These are phyloP conservation scores for Chanos chanos DNA, from an alignment of 2,797 vertebrate species.

Conservation along the genomic window DNA sequence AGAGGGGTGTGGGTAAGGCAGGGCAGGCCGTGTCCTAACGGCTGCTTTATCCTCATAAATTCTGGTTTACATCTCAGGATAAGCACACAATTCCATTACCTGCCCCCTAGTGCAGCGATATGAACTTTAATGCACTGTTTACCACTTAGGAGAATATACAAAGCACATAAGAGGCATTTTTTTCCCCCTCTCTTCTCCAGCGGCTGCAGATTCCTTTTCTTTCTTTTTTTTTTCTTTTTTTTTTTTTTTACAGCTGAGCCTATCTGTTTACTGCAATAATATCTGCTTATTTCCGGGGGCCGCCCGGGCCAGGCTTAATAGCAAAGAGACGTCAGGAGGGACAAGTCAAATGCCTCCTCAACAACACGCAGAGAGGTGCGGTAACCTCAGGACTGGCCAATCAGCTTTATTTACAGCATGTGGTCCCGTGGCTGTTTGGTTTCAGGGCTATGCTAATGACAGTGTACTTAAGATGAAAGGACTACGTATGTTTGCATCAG, in stretches of 20 bases:
- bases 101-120: conserved; percentile 9
- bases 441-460: too few relatives aligned
- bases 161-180: not conserved
- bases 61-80: not conserved
- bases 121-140: conserved; percentile 30
- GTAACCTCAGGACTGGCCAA: too few relatives aligned
- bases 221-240: too few relatives aligned
- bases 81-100: conserved; percentile 15
- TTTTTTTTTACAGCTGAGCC: conserved; percentile 24
- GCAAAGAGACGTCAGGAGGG: not conserved
- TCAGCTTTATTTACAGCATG: too few relatives aligned
- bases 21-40: not conserved
- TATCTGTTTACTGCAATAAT: conserved; percentile 31
- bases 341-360: conserved; percentile 10
- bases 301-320: not conserved
- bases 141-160: conserved; percentile 26
- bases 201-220: conserved; percentile 18
- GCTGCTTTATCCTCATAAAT: not conserved
- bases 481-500: too few relatives aligned
- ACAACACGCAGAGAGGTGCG: too few relatives aligned
- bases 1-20: conserved; percentile 10
- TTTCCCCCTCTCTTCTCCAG: conserved; percentile 30
- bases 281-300: conserved; percentile 24
- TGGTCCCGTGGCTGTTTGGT: too few relatives aligned
- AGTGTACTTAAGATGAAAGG: too few relatives aligned